Percentiles rank a stretch among this genome's conserved stretches.
phyloP scores from a whole-genome alignment of 2,888 invertebrate species.

The Tupiocoris notatus region DNA sequence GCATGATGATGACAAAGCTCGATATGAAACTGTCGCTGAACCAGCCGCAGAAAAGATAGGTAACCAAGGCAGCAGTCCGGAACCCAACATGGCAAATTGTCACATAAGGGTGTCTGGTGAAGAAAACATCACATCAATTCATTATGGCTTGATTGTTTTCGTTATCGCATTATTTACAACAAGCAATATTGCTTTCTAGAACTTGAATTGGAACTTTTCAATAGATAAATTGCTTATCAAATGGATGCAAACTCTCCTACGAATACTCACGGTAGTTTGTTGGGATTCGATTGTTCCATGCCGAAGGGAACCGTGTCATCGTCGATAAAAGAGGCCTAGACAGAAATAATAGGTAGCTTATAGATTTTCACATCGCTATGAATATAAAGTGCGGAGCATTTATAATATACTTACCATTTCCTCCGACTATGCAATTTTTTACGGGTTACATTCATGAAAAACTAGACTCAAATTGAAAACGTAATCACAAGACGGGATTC shows the following conservation, averaged over 20 bases:
- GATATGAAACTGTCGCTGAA: slow-evolving; percentile 91
- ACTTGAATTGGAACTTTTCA: no score
- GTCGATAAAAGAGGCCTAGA: slow-evolving; percentile 75
- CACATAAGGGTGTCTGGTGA: slow-evolving; percentile 81
- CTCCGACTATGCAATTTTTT: background rate
- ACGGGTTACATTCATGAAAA: slow-evolving; percentile 37
- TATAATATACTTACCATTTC: slow-evolving; percentile 36
- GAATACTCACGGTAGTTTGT: slow-evolving; percentile 56
- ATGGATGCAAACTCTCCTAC: no score
- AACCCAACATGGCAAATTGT: slow-evolving; percentile 90
- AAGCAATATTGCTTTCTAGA: no score
- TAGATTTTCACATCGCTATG: no score
- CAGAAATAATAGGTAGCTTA: no score
- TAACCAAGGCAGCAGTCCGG: slow-evolving; percentile 75
- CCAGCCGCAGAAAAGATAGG: slow-evolving; percentile 87
- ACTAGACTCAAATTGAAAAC: background rate
- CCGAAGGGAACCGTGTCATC: slow-evolving; percentile 85
- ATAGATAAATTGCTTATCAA: no score
- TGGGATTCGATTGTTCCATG: slow-evolving; percentile 64
- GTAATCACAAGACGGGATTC: no score
- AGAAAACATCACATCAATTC: background rate
- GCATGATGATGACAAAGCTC: slow-evolving; percentile 87
- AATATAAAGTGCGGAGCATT: no score
- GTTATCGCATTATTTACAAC: no score
- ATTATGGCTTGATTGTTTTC: no score